Evolutionary conservation across 1,140 invertebrate species (phyloP).

Genomic region (Kradibia gibbosae): DNA sequence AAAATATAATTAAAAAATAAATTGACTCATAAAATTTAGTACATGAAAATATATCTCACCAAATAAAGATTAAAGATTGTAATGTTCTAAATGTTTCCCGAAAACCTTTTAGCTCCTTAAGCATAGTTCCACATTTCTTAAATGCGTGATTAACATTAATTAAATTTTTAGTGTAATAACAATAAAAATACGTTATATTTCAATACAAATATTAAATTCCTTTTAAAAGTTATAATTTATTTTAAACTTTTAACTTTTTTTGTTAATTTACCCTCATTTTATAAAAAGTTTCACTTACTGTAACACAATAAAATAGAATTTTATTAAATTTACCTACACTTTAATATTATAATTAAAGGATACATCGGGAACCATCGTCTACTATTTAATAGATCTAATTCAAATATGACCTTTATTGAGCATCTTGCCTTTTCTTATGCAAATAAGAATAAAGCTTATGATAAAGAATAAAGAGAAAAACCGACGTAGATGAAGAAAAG

Average conservation of each 20-base stretch:
- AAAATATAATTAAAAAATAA: neutral
- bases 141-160: slow-evolving; percentile 10
- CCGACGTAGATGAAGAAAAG: neutral
- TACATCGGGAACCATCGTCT: slow-evolving; percentile 48
- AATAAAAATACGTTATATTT: neutral
- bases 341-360: slow-evolving; percentile 50
- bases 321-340: slow-evolving; percentile 21
- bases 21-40: neutral
- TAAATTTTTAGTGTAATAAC: neutral
- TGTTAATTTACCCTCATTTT: neutral
- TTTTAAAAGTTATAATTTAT: slow-evolving; percentile 4
- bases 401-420: slow-evolving; percentile 51
- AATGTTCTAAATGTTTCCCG: slow-evolving; percentile 1
- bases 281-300: slow-evolving; percentile 22
- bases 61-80: slow-evolving; percentile 26
- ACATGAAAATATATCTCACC: neutral
- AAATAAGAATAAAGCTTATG: neutral
- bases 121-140: neutral
- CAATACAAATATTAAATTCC: slow-evolving; percentile 32
- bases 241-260: slow-evolving; percentile 8
- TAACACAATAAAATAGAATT: neutral
- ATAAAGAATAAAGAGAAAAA: neutral
- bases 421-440: neutral
- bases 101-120: neutral
- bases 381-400: slow-evolving; percentile 51